phyloP scores from a whole-genome alignment of 2,113 vertebrate species.

The Callipepla californica region DNA sequence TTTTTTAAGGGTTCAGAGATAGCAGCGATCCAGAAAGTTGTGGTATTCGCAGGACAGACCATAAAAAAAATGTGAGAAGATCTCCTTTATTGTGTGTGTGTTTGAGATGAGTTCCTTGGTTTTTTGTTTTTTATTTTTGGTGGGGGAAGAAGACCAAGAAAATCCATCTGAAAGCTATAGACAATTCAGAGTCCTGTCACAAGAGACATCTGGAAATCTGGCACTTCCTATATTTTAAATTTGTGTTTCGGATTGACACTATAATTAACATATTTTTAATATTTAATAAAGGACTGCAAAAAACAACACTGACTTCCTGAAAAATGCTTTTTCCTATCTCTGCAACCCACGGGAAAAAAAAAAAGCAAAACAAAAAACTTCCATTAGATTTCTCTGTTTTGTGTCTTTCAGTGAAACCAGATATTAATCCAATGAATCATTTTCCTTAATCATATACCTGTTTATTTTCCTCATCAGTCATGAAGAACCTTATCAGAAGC shows the following conservation, averaged over 20 bases:
- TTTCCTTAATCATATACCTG: background rate
- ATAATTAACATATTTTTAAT: background rate
- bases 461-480: background rate
- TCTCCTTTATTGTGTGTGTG: background rate
- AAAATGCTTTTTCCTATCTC: background rate
- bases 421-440: background rate
- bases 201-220: background rate
- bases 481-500: background rate
- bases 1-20: background rate
- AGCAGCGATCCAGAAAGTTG: background rate
- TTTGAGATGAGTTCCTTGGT: background rate
- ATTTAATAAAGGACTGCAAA: background rate
- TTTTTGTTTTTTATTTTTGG: too few species aligned
- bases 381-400: background rate
- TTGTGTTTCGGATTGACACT: background rate
- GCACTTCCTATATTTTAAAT: background rate
- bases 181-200: background rate
- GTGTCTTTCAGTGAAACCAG: conserved; percentile 1
- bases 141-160: background rate
- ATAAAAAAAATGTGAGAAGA: background rate
- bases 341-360: background rate
- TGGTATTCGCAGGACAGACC: background rate
- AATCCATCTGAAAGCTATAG: background rate
- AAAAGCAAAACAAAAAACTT: background rate
- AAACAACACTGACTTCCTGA: background rate